Conservation (phyloP, 2,113 vertebrate species). For the Sardina pilchardus region DNA sequence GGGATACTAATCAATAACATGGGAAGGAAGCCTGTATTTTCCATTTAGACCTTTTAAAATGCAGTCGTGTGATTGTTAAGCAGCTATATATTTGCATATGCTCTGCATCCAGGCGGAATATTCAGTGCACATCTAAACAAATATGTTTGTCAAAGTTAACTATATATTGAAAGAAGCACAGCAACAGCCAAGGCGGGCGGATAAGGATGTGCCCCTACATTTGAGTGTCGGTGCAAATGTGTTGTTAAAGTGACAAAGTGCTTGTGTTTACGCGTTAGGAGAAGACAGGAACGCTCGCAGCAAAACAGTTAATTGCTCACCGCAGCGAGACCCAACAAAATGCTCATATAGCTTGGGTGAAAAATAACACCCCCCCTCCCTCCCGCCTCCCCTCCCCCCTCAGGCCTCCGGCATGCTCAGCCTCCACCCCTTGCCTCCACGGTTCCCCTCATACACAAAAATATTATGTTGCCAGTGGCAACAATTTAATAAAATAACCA, state of each 20-base stretch:
- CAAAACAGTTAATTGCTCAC: constrained; percentile 72
- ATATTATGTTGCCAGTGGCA: constrained; percentile 75
- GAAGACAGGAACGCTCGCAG: constrained; percentile 66
- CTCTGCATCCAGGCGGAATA: constrained; percentile 53
- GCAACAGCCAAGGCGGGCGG: neutral
- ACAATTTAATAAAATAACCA: constrained; percentile 75
- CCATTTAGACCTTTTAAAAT: neutral
- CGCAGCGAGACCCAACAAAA: constrained; percentile 68
- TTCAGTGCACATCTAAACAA: neutral
- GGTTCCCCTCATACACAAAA: constrained; percentile 63
- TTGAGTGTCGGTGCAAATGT: constrained; percentile 62
- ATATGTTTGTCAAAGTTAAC: constrained; percentile 18
- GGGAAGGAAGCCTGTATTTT: neutral
- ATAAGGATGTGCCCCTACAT: constrained; percentile 47
- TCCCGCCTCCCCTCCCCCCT: constrained; percentile 27
- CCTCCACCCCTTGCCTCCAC: constrained; percentile 62
- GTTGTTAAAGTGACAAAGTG: constrained; percentile 64
- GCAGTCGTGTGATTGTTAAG: neutral
- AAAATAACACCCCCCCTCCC: constrained; percentile 49
- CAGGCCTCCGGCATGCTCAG: constrained; percentile 43
- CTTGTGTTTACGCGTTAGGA: constrained; percentile 50
- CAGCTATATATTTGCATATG: neutral
- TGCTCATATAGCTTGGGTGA: constrained; percentile 63
- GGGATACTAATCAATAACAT: neutral
- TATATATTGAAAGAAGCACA: constrained; percentile 11